Evolutionary conservation across 2,113 vertebrate genomes (phyloP).

Genomic region (Tragelaphus buxtoni): DNA sequence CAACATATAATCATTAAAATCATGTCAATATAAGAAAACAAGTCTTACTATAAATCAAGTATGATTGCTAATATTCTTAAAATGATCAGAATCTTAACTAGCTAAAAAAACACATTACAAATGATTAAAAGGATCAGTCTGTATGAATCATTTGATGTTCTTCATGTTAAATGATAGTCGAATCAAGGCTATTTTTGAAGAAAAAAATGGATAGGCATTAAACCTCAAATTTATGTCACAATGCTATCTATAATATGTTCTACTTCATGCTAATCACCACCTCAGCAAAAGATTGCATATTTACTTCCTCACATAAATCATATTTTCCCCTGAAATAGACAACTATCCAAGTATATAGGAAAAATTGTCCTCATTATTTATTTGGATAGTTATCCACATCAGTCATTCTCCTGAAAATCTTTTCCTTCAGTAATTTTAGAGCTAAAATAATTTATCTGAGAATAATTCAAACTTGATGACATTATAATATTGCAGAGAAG

Average conservation of each 20-base stretch:
- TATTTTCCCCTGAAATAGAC: neutral
- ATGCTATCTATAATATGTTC: neutral
- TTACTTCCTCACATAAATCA: neutral
- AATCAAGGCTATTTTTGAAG: neutral
- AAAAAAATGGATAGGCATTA: neutral
- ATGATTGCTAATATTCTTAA: neutral
- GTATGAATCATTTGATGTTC: neutral
- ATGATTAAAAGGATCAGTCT: neutral
- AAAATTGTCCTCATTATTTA: neutral
- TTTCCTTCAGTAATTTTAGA: neutral
- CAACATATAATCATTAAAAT: neutral
- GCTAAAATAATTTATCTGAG: neutral
- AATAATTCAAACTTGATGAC: neutral
- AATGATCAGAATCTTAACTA: neutral
- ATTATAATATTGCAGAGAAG: conserved; percentile 3
- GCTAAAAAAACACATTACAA: neutral
- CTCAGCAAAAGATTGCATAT: neutral
- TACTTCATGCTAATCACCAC: neutral
- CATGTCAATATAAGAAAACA: neutral
- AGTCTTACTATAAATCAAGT: neutral
- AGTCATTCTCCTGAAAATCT: neutral
- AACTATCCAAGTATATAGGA: neutral
- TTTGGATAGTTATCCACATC: neutral
- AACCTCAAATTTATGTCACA: neutral
- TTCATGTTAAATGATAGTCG: neutral